These are phyloP conservation scores for Morone saxatilis DNA, from an alignment of 2,113 vertebrate species.

Conservation along the genomic window DNA sequence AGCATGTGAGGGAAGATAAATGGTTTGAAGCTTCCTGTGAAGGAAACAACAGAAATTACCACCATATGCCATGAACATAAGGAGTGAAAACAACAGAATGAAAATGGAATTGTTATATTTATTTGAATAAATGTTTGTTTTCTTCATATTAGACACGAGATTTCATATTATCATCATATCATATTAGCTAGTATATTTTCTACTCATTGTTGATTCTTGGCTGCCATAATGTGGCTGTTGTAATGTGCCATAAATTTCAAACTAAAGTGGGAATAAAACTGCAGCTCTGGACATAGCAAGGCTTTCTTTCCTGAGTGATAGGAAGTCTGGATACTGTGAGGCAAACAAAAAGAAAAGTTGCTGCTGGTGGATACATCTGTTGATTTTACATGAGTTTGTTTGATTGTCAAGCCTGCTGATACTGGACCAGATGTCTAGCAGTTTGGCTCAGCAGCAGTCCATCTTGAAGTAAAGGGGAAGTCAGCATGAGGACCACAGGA, in stretches of 20 bases:
- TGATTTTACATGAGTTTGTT: slow-evolving; percentile 31
- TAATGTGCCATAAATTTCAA: slow-evolving; percentile 3
- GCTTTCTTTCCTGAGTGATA: slow-evolving; percentile 17
- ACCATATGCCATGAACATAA: slow-evolving; percentile 6
- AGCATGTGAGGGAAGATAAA: slow-evolving; percentile 67
- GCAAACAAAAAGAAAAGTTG: slow-evolving; percentile 7
- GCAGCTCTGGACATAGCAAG: slow-evolving; percentile 23
- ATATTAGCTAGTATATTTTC: not conserved
- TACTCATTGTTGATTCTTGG: slow-evolving; percentile 2
- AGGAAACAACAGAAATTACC: slow-evolving; percentile 22
- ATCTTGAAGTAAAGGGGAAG: slow-evolving; percentile 24
- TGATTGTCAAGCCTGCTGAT: slow-evolving; percentile 30
- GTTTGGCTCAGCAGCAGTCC: slow-evolving; percentile 32
- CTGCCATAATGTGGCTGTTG: slow-evolving; percentile 22
- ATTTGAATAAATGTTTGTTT: slow-evolving; percentile 47
- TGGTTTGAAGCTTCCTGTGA: slow-evolving; percentile 68
- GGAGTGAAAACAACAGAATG: slow-evolving; percentile 28
- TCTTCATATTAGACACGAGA: slow-evolving; percentile 13
- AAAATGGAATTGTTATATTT: slow-evolving; percentile 40
- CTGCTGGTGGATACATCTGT: slow-evolving; percentile 15
- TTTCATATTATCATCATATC: not conserved
- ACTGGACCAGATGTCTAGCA: slow-evolving; percentile 23
- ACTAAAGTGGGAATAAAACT: slow-evolving; percentile 4
- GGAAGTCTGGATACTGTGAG: not conserved
- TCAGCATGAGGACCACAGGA: slow-evolving; percentile 2